Evolutionary conservation across 2,113 vertebrate species (phyloP).

Genomic region (Amphiprion ocellaris): DNA sequence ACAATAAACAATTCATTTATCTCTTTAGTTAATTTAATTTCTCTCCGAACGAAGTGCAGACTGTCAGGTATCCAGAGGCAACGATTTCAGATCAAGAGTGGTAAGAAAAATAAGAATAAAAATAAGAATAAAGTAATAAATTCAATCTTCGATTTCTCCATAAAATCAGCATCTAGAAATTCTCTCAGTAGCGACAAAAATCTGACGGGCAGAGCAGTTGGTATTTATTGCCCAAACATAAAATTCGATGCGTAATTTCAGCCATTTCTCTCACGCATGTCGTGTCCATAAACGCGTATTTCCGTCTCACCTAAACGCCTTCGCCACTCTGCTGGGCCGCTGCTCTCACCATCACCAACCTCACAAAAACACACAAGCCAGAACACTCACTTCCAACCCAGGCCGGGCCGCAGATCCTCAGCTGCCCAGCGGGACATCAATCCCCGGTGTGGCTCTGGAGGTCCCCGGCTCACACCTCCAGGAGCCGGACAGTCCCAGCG

Average conservation of each 20-base stretch:
- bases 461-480: constrained; percentile 46
- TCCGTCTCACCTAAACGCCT: no score
- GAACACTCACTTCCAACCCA: constrained; percentile 76
- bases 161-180: no score
- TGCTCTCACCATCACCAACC: background rate
- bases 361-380: constrained; percentile 23
- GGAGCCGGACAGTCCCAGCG: constrained; percentile 36
- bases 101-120: no score
- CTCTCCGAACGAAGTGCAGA: background rate
- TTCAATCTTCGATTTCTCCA: no score
- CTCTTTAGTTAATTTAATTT: background rate
- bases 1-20: background rate
- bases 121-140: no score
- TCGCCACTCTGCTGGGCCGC: no score
- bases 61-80: background rate
- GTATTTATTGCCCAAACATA: no score
- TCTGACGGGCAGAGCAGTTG: no score
- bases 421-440: constrained; percentile 8
- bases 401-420: constrained; percentile 59
- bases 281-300: no score
- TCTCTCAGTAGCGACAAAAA: no score
- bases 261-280: background rate
- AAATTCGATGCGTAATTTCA: no score
- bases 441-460: constrained; percentile 45
- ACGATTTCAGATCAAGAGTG: no score